Percentiles rank a stretch among this genome's conserved stretches.
Evolutionary conservation across 2,113 vertebrate species (phyloP).

Genomic region (Orthonyx spaldingii): DNA sequence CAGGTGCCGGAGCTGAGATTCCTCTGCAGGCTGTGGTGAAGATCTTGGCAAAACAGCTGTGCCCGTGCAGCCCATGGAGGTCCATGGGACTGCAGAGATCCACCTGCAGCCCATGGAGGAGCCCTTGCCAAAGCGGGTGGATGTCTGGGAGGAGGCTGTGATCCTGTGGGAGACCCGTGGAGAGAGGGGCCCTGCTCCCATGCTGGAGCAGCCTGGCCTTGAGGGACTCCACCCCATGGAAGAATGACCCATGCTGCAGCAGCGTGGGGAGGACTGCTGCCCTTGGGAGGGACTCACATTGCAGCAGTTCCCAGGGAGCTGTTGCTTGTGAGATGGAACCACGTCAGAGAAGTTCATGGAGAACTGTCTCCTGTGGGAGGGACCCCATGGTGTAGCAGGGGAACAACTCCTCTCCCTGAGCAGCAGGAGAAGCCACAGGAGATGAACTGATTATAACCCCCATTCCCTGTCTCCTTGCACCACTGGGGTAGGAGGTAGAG

Average conservation of each 20-base stretch:
- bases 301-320: not conserved
- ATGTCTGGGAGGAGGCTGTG: not conserved
- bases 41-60: not conserved
- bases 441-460: not conserved
- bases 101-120: not conserved
- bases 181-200: not conserved
- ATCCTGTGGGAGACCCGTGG: not conserved
- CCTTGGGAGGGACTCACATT: too few species aligned
- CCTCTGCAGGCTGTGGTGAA: not conserved
- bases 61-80: not conserved
- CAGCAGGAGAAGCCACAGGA: not conserved
- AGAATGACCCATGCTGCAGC: not conserved
- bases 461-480: too few species aligned
- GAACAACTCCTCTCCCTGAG: not conserved
- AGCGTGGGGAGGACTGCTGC: not conserved
- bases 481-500: not conserved
- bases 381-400: too few species aligned
- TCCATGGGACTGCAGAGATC: not conserved
- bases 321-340: not conserved
- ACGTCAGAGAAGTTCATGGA: not conserved
- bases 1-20: not conserved
- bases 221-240: not conserved
- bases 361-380: not conserved
- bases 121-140: not conserved
- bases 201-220: not conserved